phyloP scores from a whole-genome alignment of 2,888 invertebrate species.

The Urechis unicinctus region DNA sequence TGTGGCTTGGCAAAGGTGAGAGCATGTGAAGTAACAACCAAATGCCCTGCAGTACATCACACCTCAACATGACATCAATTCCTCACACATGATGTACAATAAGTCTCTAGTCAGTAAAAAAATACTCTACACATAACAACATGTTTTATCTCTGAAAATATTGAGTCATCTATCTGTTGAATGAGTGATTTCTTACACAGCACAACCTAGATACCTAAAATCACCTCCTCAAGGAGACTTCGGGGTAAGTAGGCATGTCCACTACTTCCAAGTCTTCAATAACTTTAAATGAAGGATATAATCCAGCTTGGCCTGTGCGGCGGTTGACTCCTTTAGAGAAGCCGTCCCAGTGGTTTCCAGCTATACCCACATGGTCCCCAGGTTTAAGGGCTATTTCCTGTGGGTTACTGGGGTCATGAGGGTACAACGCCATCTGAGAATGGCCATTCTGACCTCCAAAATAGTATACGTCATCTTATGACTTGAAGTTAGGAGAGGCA shows the following conservation, averaged over 20 bases:
- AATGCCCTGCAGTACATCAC: no score
- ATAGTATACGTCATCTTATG: slow-evolving; percentile 96
- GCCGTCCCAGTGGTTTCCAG: slow-evolving; percentile 97
- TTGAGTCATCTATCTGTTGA: no score
- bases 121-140: no score
- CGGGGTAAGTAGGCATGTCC: slow-evolving; percentile 74
- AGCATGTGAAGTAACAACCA: no score
- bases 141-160: no score
- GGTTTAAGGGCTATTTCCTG: slow-evolving; percentile 25
- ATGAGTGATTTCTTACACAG: no score
- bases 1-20: no score
- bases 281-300: slow-evolving; percentile 55
- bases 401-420: slow-evolving; percentile 17
- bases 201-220: no score
- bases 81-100: no score
- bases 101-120: no score
- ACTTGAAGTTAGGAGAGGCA: slow-evolving; percentile 70
- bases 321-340: slow-evolving; percentile 85
- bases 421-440: slow-evolving; percentile 67
- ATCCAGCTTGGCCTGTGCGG: slow-evolving; percentile 64
- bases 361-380: slow-evolving; percentile 82
- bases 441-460: slow-evolving; percentile 94
- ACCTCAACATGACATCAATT: no score
- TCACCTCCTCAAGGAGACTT: no score
- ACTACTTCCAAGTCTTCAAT: slow-evolving; percentile 75